Evolutionary conservation across 1,140 invertebrate genomes (phyloP), one percentile per base, ranked within the genome.

Genomic region (Drosophila nebulosa): DNA sequence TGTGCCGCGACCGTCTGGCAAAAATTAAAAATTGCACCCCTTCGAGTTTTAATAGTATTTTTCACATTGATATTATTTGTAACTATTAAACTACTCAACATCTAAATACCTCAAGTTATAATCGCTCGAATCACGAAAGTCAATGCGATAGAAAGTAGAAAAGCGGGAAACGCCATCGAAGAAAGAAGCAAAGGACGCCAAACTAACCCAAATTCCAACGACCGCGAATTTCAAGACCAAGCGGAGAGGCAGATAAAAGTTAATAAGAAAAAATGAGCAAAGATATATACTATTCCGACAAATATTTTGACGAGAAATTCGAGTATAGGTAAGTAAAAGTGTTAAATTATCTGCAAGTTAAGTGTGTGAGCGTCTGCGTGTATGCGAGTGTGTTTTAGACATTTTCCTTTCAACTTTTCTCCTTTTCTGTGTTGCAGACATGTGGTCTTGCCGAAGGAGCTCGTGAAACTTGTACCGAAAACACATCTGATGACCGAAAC

Each of bases 401-500:
- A 52, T 26, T 5, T 55, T 55, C 22, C 10, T 72, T 92, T 93
- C 22, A 46, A 4, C 9, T 46, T 14, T 4, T 9, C 4, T 16
- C 21, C 3, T 46, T 46, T 16, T 21, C 2, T 46, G 21, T 18
- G 3, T 46, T 46, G 39, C 91, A 97, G 97, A 81, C 98, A 99
- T 94, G 98, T 99, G 5, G 97, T 98, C 88, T 92, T 99, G 56
- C 97, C 98, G 1, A 94, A 94, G 70, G 97, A 98, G 72, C 93
- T 99, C 39, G 96, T 96, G 0, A 96, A 95, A 78, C 91, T 95
- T 55, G 96, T 99, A n/a, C 98, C 98, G 22, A 96, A 96, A 90
- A 96, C 96, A 21, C 97, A 98, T 92, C 92, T 99, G 24, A 98
- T 99, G 97, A 95, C 96, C 1, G 98, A 99, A 92, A 94, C 95